phyloP scores from a whole-genome alignment of 2,888 invertebrate genomes.

The Sympetrum striolatum region DNA sequence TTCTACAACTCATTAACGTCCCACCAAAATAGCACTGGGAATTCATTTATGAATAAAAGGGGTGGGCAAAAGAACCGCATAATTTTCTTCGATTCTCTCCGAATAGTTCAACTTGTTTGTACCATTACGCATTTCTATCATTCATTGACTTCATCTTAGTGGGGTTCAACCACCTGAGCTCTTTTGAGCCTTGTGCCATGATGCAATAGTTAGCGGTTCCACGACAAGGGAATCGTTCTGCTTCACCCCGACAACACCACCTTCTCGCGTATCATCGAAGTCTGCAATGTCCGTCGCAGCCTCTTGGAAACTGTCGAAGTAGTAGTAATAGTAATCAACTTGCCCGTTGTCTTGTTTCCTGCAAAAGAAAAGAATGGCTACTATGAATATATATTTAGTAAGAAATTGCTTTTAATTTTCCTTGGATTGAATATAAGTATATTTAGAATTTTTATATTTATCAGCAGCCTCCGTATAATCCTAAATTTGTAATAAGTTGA shows the following conservation, averaged over 20 bases:
- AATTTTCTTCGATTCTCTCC: no score
- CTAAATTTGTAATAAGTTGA: no score
- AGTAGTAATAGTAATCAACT: background rate
- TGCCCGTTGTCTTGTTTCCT: background rate
- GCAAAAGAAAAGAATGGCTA: background rate
- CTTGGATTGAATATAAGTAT: no score
- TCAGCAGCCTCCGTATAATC: no score
- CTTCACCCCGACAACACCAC: background rate
- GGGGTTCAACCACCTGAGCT: background rate
- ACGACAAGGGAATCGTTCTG: background rate
- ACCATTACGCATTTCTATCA: no score
- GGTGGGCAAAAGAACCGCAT: no score
- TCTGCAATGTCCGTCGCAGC: background rate
- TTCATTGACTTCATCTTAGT: background rate
- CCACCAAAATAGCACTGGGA: background rate
- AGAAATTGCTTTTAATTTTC: no score
- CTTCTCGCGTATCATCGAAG: background rate
- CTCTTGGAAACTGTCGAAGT: slow-evolving; percentile 22
- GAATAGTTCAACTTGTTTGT: no score
- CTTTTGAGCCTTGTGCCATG: background rate
- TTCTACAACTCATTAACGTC: background rate
- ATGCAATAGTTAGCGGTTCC: background rate
- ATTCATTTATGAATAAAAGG: background rate
- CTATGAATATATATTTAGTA: no score
- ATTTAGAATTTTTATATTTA: no score